A percentile compares a stretch with the other conserved stretches of the same genome.
Conservation (phyloP, 2,797 vertebrate genomes). For the Macropodus opercularis region DNA sequence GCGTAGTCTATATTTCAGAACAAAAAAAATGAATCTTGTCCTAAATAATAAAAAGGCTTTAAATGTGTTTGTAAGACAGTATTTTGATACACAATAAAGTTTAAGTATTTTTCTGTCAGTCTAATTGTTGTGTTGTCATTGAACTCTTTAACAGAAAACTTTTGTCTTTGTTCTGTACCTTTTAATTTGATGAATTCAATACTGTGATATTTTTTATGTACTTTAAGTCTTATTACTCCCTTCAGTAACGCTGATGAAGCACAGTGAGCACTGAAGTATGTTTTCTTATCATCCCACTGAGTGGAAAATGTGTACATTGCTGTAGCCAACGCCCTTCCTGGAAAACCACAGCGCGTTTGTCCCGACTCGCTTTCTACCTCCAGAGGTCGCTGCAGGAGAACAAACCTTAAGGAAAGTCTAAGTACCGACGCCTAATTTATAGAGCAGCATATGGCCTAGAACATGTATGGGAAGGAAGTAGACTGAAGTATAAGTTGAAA, state of each 20-base stretch:
- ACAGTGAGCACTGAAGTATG: neutral
- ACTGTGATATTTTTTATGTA: no score
- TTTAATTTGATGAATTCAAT: no score
- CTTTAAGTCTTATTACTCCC: neutral
- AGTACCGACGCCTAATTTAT: no score
- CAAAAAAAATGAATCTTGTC: constrained; percentile 63
- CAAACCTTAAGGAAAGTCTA: neutral
- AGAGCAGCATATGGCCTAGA: no score
- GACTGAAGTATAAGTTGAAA: no score
- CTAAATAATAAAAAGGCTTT: constrained; percentile 66
- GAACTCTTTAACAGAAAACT: no score
- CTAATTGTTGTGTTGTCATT: constrained; percentile 10
- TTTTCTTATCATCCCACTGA: constrained; percentile 5
- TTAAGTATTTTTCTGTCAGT: constrained; percentile 82
- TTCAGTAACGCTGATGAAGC: neutral
- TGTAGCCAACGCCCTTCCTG: constrained; percentile 59
- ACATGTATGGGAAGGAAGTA: no score
- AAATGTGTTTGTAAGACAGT: constrained; percentile 82
- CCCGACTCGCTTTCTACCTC: neutral
- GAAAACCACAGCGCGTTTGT: constrained; percentile 28
- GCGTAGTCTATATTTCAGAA: constrained; percentile 73
- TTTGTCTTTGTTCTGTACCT: no score
- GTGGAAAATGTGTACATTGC: constrained; percentile 37
- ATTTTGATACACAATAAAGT: constrained; percentile 89
- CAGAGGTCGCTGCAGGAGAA: constrained; percentile 42